phyloP scores from a whole-genome alignment of 2,113 vertebrate species.

The Anolis sagrei region DNA sequence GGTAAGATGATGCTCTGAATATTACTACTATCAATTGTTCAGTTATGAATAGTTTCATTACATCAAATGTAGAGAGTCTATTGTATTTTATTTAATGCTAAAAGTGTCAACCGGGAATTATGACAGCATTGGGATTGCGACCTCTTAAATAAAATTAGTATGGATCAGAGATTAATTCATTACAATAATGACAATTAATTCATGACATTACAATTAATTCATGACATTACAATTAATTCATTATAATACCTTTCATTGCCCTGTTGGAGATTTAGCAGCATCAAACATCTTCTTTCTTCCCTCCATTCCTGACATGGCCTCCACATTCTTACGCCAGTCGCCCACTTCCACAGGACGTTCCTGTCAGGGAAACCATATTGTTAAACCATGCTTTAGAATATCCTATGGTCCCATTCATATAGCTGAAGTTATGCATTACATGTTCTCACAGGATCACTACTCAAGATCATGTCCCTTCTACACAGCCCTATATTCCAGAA shows the following conservation, averaged over 20 bases:
- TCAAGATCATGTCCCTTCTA: too few relatives aligned
- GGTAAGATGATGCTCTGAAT: too few relatives aligned
- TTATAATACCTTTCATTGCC: conserved; percentile 75
- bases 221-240: too few relatives aligned
- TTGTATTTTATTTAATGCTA: neutral
- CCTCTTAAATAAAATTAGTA: neutral
- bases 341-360: conserved; percentile 92
- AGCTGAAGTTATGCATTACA: neutral
- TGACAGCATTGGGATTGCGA: neutral
- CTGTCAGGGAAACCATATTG: conserved; percentile 59
- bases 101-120: neutral
- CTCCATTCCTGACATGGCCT: conserved; percentile 97
- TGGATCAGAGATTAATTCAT: neutral
- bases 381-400: neutral
- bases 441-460: too few relatives aligned
- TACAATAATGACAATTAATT: too few relatives aligned
- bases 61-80: too few relatives aligned
- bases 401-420: neutral
- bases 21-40: too few relatives aligned
- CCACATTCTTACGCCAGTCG: conserved; percentile 96
- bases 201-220: too few relatives aligned
- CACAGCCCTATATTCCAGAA: too few relatives aligned
- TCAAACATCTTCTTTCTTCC: conserved; percentile 98
- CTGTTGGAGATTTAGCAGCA: conserved; percentile 84
- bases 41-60: too few relatives aligned